phyloP scores from a whole-genome alignment of 2,113 vertebrate species.

The Gila orcuttii region DNA sequence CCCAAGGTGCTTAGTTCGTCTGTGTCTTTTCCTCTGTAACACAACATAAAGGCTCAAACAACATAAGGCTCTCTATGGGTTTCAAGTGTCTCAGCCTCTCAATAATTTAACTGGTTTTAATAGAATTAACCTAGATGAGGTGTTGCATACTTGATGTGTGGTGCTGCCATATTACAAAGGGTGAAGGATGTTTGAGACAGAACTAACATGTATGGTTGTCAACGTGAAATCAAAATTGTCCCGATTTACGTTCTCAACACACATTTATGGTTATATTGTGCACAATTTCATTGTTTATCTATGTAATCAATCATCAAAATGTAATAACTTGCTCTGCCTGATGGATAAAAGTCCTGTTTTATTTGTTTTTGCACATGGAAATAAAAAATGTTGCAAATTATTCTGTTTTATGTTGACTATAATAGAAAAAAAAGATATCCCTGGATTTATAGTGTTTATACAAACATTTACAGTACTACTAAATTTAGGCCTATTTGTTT shows the following conservation, averaged over 20 bases:
- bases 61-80: slow-evolving; percentile 10
- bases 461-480: background rate
- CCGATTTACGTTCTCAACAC: background rate
- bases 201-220: background rate
- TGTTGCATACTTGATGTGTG: slow-evolving; percentile 38
- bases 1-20: background rate
- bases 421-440: background rate
- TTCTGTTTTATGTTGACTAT: background rate
- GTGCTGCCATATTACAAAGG: slow-evolving; percentile 1
- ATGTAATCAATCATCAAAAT: background rate
- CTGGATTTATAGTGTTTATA: slow-evolving; percentile 1
- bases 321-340: background rate
- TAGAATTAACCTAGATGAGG: slow-evolving; percentile 34
- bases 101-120: slow-evolving; percentile 45
- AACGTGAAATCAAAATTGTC: background rate
- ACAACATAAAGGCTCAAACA: slow-evolving; percentile 17
- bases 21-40: background rate
- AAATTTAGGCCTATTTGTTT: background rate
- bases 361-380: background rate
- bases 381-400: background rate
- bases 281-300: background rate
- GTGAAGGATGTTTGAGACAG: background rate
- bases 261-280: background rate
- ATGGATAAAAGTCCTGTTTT: background rate
- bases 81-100: slow-evolving; percentile 28